These are phyloP conservation scores for Metallyticus violacea DNA, from an alignment of 2,888 invertebrate genomes.

Conservation along the genomic window DNA sequence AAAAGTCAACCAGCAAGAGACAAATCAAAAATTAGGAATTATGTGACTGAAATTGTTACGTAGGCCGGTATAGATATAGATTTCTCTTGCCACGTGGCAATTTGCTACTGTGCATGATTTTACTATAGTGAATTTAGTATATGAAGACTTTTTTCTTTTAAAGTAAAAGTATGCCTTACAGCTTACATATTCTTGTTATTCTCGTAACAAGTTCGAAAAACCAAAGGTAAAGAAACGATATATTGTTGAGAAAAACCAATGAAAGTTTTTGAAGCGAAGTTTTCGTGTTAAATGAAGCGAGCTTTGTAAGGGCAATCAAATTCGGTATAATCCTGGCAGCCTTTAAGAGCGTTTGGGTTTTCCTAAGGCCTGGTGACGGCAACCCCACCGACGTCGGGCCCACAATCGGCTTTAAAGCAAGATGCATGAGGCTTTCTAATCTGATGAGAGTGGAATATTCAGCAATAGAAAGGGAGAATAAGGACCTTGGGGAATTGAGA, in stretches of 20 bases:
- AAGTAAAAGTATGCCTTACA: too few relatives aligned
- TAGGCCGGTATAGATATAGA: too few relatives aligned
- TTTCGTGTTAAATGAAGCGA: not conserved
- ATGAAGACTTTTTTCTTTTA: too few relatives aligned
- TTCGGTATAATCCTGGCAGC: not conserved
- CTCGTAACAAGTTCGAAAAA: too few relatives aligned
- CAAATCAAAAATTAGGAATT: too few relatives aligned
- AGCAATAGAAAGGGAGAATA: not conserved
- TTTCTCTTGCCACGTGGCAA: too few relatives aligned
- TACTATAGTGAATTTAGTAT: too few relatives aligned
- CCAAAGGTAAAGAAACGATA: not conserved
- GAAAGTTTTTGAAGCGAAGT: not conserved
- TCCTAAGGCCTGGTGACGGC: not conserved
- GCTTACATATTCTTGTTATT: not conserved
- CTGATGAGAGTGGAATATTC: slow-evolving; percentile 9
- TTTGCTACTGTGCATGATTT: too few relatives aligned
- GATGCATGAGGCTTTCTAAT: not conserved
- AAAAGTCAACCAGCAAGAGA: too few relatives aligned
- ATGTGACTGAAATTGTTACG: too few relatives aligned
- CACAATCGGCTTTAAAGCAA: not conserved
- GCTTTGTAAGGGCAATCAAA: not conserved
- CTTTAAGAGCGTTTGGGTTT: not conserved
- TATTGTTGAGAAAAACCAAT: not conserved
- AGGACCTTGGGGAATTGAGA: not conserved
- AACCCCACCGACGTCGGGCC: not conserved